Base-by-base conservation (phyloP, 37 sponge, comb jelly and placozoan genomes). In the Eunapius fragilis region DNA sequence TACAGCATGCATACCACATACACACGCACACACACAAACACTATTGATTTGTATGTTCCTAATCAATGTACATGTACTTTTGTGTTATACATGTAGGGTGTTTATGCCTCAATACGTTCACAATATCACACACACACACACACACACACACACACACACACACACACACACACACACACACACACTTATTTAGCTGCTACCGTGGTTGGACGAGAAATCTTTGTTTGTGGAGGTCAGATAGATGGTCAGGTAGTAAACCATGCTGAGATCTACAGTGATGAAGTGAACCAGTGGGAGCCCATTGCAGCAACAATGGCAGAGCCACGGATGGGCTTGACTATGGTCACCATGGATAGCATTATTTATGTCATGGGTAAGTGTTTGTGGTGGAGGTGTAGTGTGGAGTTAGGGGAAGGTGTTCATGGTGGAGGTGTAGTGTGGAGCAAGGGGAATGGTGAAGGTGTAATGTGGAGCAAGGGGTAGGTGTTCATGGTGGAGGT, bases 341-440 rank as follows among this genome's bases (percentile, higher is more conserved):
- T 79, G 35, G 92, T 85, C 30, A 88, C 88, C 36, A 82, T 94
- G 90, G 94, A 91, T 3, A 94, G 87, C 85, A 83, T 75, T 24
- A 82, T 96, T 23, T 96, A 96, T 84, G 94, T 77, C 27, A 87
- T 96, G 36, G 97, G 92, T 88, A 69, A 76, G 77, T 41, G 41
- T 41, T 9, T 41, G 41, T 41, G 41, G 41, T 41, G 41, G 41
- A 41, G 41, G 41, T n/a, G n/a, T n/a, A n/a, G n/a, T n/a, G n/a
- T n/a, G n/a, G n/a, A 41, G 6, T 41, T 3, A 41, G 6, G 6
- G 41, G 41, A 6, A 41, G 41, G 41, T 41, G 41, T 41, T n/a
- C n/a, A n/a, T n/a, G 41, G 41, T 41, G 41, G 41, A 6, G 41
- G 41, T 9, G 6, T 41, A 6, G 6, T 9, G 41, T 3, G 41